Evolutionary conservation across 2,797 vertebrate species (phyloP).

Genomic region (Vultur gryphus): DNA sequence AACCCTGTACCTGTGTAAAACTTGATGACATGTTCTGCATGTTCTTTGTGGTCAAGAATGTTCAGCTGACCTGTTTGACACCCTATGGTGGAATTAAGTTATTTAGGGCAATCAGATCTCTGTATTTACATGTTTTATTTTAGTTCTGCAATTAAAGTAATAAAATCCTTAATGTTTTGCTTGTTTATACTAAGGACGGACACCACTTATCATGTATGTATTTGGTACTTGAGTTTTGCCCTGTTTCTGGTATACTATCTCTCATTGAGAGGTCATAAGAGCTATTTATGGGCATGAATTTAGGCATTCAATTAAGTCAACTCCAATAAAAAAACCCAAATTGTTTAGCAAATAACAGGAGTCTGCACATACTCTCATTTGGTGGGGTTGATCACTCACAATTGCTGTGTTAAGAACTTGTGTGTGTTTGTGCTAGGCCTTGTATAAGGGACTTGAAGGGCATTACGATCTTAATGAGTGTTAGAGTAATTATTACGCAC

Average conservation of each 20-base stretch:
- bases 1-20: not conserved
- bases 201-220: not conserved
- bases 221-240: not conserved
- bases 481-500: not conserved
- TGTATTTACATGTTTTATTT: not conserved
- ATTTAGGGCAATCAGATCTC: not conserved
- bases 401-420: not conserved
- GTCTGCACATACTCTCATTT: not conserved
- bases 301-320: not conserved
- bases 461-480: not conserved
- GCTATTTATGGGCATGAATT: not conserved
- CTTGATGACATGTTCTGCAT: not conserved
- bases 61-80: not conserved
- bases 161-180: not conserved
- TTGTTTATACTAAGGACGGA: not conserved
- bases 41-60: not conserved
- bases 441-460: not conserved
- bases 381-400: not conserved
- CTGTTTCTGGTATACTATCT: not conserved
- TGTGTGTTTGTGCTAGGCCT: not conserved
- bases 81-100: accelerated
- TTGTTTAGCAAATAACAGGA: not conserved
- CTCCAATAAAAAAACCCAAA: accelerated
- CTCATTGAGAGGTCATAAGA: not conserved
- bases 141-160: not conserved